Base-by-base conservation (phyloP, 2,797 vertebrate genomes). In the Lates japonicus region DNA sequence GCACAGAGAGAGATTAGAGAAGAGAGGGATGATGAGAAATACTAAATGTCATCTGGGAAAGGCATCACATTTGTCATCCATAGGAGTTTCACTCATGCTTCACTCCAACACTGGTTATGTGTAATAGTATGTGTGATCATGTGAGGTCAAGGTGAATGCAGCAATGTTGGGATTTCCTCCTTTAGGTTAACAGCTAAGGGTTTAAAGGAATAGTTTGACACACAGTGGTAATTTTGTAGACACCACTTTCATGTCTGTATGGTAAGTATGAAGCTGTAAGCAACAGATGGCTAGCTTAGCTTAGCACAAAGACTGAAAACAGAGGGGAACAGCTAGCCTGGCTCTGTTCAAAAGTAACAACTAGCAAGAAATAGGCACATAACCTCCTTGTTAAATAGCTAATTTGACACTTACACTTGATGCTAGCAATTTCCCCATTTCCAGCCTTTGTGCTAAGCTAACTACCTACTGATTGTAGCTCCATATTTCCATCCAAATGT, bases 11-110 rank as follows among this genome's bases (percentile, higher is more conserved):
- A 37, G 17, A 17, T 17, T 3, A n/a, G 22, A 44, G 39, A 68
- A 37, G 62, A 70, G n/a, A 76, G 57, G 44, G 65, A 78, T 52
- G 33, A 76, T 11, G 25, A 48, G 70, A 83, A 66, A 76, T 33
- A 19, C 41, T 48, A 79, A 13, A 54, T 20, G 58, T 71, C 67
- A 61, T 78, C 31, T 69, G 73, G 76, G 75, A 78, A 84, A 71
- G 48, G 10, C 33, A 39, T 70, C 51, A 42, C 7, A 0, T 64
- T 52, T 44, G 61, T 77, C 46, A 59, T 13, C 13, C 25, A n/a
- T 48, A 44, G 35, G 31, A 71, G 25, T 76, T 80, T 74, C 33
- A 51, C 3, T 60, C 48, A 74, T 75, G 62, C 73, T 41, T 71
- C 78, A 75, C 7, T 49, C 31, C 41, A 6, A 4, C 3, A 12